phyloP scores from a whole-genome alignment of 2,888 invertebrate genomes.

The Diplazon laetatorius region DNA sequence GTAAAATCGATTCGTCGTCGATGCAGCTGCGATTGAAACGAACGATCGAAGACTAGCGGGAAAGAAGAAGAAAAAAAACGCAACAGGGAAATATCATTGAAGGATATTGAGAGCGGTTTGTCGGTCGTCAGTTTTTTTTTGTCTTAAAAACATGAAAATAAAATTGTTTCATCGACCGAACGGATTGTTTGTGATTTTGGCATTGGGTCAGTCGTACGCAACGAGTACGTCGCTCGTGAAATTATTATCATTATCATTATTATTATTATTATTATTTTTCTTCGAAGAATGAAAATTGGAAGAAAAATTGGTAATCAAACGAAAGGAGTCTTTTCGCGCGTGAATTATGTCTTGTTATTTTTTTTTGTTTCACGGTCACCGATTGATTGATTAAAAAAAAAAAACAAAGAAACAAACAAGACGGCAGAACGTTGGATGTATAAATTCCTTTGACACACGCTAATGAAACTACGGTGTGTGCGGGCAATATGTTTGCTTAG shows the following conservation, averaged over 20 bases:
- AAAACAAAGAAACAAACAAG: no score
- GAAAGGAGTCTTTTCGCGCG: no score
- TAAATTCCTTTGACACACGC: conserved; percentile 2
- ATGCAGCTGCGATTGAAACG: conserved; percentile 32
- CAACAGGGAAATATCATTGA: conserved; percentile 22
- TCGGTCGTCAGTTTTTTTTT: no score
- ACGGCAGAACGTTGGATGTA: conserved; percentile 26
- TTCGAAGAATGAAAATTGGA: conserved; percentile 34
- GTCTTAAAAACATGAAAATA: conserved; percentile 24
- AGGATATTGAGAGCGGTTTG: conserved; percentile 11
- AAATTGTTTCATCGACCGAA: conserved; percentile 46
- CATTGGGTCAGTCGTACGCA: conserved; percentile 80
- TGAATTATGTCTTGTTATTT: no score
- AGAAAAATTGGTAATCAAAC: neutral
- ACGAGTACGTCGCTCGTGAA: conserved; percentile 65
- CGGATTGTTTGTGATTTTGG: conserved; percentile 74
- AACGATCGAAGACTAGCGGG: conserved; percentile 55
- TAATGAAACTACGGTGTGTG: conserved; percentile 2
- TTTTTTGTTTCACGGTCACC: no score
- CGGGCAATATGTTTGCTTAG: no score
- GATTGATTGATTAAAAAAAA: no score
- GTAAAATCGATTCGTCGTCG: conserved; percentile 1
- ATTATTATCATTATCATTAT: conserved; percentile 35
- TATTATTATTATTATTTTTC: conserved; percentile 7
- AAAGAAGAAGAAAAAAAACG: conserved; percentile 17